These are phyloP conservation scores for Menidia menidia DNA, from an alignment of 2,797 vertebrate genomes.

Conservation along the genomic window DNA sequence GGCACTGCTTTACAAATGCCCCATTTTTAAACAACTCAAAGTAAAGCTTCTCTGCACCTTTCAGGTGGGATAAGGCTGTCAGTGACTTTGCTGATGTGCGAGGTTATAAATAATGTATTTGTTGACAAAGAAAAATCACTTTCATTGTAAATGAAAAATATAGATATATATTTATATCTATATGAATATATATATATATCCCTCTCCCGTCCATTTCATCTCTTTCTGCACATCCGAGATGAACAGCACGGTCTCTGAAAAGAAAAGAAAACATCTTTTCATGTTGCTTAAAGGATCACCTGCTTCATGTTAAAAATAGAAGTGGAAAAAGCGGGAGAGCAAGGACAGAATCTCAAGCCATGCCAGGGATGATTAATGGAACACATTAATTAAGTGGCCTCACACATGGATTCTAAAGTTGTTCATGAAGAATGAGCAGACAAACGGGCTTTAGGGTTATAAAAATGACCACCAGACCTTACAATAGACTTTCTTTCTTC, in stretches of 20 bases:
- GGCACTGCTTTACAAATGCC: slow-evolving; percentile 7
- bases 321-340: not conserved
- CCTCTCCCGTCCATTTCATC: not conserved
- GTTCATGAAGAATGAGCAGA: slow-evolving; percentile 14
- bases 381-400: slow-evolving; percentile 41
- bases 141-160: too few species aligned
- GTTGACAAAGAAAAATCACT: slow-evolving; percentile 11
- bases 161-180: too few species aligned
- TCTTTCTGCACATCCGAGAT: not conserved
- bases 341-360: slow-evolving; percentile 17
- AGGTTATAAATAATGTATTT: slow-evolving; percentile 33
- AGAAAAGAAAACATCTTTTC: not conserved
- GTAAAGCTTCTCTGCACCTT: slow-evolving; percentile 6
- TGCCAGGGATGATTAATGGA: slow-evolving; percentile 35
- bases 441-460: slow-evolving; percentile 2
- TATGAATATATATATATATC: too few species aligned
- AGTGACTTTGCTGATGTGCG: slow-evolving; percentile 1
- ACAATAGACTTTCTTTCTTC: not conserved
- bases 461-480: slow-evolving; percentile 21
- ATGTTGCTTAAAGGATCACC: not conserved
- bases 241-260: not conserved
- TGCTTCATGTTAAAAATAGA: slow-evolving; percentile 12
- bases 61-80: slow-evolving; percentile 7
- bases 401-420: slow-evolving; percentile 28
- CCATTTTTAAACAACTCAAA: slow-evolving; percentile 21